Base-by-base conservation (phyloP, 2,797 vertebrate genomes). In the Dromococcyx pavoninus region DNA sequence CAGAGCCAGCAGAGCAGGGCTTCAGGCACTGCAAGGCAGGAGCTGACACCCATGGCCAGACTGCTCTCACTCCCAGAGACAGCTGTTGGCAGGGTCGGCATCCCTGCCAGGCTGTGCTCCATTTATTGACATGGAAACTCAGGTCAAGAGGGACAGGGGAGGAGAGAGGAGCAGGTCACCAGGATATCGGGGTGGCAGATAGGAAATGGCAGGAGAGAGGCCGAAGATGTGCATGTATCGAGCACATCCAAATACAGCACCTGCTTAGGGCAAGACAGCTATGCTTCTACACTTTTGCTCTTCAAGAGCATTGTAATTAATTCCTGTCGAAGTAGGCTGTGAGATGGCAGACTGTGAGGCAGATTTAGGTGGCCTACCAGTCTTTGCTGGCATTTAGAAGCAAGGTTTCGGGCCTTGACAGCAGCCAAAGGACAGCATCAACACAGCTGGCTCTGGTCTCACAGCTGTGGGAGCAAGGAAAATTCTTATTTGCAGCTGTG, bases 161-260 rank as follows among this genome's bases (percentile, higher is more conserved):
- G 32, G 46, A 53, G n/a, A 43, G 25, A 33, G 44, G 51, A 19
- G 30, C 8, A n/a, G 17, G 53, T 44, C 33, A 35, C 3, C 23
- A 1, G 2, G 56, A 4, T 10, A 28, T 33, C 2, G 1, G 18
- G 25, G 33, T 3, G 11, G 46, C 46, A 43, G 53, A 23, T 5
- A 19, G 1, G 5, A 48, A 79, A 48, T 0, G 18, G 5, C 57
- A 71, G 24, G 16, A 92, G 41, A 48, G 46, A 81, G 21, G 35
- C 48, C 0, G 0, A 67, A 61, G 27, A 14, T 4, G 1, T 19
- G 48, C 27, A 1, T 5, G 3, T n/a, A 24, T 1, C 0, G 0
- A 72, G 39, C 16, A 5, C 54, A 35, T 35, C 33, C 30, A 51
- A 84, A 74, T 15, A 15, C 73, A 37, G 89, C 35, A 64, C 57